These are phyloP conservation scores for Trissolcus brochymenae DNA, from an alignment of 2,888 invertebrate species.

Conservation along the genomic window DNA sequence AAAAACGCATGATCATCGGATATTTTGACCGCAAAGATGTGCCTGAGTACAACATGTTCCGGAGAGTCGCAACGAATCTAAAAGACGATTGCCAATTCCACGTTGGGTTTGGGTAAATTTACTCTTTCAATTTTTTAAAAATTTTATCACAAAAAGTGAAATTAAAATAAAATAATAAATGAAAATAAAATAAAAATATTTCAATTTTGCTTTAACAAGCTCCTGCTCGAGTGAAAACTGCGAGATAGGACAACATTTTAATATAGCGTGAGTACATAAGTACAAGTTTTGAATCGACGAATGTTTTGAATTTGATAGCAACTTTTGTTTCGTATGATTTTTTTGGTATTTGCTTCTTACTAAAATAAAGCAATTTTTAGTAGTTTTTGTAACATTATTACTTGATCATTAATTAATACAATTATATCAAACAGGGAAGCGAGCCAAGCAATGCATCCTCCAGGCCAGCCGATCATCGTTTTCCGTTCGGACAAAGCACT, in stretches of 20 bases:
- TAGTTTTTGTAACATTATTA: not conserved
- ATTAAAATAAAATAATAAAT: no score
- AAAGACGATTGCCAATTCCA: slow-evolving; percentile 98
- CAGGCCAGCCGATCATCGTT: slow-evolving; percentile 87
- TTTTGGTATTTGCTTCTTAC: no score
- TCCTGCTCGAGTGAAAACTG: slow-evolving; percentile 73
- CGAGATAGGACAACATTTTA: slow-evolving; percentile 72
- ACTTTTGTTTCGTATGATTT: not conserved
- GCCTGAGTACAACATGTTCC: slow-evolving; percentile 87
- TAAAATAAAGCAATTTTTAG: no score
- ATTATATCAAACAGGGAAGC: slow-evolving; percentile 77
- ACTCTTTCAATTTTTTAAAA: not conserved
- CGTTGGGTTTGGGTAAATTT: slow-evolving; percentile 88
- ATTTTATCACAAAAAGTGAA: not conserved
- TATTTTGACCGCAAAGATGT: slow-evolving; percentile 91
- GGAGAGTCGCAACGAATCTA: slow-evolving; percentile 89
- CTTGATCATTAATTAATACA: not conserved
- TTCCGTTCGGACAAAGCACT: slow-evolving; percentile 88
- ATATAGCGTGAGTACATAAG: slow-evolving; percentile 69
- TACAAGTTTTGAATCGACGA: slow-evolving; percentile 7
- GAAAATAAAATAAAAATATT: slow-evolving; percentile 8
- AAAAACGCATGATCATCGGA: slow-evolving; percentile 90
- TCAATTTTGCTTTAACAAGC: slow-evolving; percentile 69
- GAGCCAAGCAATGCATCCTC: slow-evolving; percentile 89
- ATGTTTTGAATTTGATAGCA: not conserved